Evolutionary conservation across 2,113 vertebrate genomes (phyloP).

Genomic region (Nycticebus coucang): DNA sequence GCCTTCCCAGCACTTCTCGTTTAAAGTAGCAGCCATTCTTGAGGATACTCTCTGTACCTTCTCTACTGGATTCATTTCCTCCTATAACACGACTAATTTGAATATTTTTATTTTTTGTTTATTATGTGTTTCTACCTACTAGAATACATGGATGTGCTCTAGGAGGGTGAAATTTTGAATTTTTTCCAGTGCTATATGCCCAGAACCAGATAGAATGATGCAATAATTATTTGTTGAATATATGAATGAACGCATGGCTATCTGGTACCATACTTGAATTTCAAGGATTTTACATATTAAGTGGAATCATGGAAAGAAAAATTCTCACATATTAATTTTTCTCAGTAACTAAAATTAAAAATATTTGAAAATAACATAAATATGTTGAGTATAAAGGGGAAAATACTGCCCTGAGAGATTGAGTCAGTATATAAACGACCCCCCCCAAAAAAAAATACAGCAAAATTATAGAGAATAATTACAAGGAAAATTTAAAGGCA

Average conservation of each 20-base stretch:
- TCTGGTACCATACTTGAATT: constrained; percentile 27
- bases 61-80: not conserved
- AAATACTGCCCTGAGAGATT: not conserved
- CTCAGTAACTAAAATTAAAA: not conserved
- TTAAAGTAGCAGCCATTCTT: not conserved
- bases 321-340: not conserved
- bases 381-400: not conserved
- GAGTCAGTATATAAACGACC: constrained; percentile 2
- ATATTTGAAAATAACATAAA: not conserved
- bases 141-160: not conserved
- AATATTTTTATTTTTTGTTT: not conserved
- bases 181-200: not conserved
- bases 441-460: not conserved
- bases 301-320: constrained; percentile 14
- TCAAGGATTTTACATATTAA: constrained; percentile 56
- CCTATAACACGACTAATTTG: not conserved
- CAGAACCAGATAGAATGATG: not conserved
- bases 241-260: not conserved
- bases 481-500: constrained; percentile 39
- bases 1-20: not conserved
- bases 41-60: not conserved
- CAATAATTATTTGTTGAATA: not conserved
- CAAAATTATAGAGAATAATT: constrained; percentile 54
- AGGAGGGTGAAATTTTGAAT: not conserved
- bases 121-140: not conserved